phyloP scores from a whole-genome alignment of 2,113 vertebrate species.

The Guaruba guarouba region DNA sequence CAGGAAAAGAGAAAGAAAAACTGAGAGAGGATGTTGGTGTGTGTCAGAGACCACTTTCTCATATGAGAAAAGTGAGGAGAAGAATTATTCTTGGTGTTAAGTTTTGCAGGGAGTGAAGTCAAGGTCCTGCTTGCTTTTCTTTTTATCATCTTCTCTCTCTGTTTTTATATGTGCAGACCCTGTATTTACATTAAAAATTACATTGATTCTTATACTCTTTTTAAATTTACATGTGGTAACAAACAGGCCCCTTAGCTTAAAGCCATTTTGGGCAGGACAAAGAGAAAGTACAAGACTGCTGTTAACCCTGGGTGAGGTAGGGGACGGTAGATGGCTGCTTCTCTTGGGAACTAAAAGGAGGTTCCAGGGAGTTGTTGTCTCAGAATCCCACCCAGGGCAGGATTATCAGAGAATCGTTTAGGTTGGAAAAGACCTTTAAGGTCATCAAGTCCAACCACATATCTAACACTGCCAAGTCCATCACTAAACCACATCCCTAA shows the following conservation, averaged over 20 bases:
- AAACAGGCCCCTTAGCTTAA: not conserved
- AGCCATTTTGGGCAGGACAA: not conserved
- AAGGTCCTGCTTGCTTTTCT: not conserved
- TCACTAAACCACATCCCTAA: not conserved
- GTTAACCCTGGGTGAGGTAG: not conserved
- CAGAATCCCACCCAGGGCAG: not conserved
- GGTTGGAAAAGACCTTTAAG: not conserved
- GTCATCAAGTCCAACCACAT: not conserved
- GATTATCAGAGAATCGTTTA: not conserved
- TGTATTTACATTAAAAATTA: not conserved
- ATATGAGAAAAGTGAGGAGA: not conserved
- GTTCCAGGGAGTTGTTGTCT: not conserved
- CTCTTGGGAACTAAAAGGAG: not conserved
- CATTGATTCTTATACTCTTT: not conserved
- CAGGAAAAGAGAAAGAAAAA: not conserved
- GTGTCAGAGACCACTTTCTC: not conserved
- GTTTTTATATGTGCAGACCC: not conserved
- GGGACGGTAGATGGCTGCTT: not conserved
- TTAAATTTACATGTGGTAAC: not conserved
- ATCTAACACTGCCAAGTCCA: not conserved
- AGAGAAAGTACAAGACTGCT: not conserved
- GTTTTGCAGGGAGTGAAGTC: not conserved
- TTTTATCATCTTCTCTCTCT: not conserved
- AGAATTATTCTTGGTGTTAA: not conserved
- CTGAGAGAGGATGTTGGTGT: no score